Evolutionary conservation across 2,113 vertebrate genomes (phyloP), one percentile per base, ranked within the genome.

Genomic region (Naja naja): DNA sequence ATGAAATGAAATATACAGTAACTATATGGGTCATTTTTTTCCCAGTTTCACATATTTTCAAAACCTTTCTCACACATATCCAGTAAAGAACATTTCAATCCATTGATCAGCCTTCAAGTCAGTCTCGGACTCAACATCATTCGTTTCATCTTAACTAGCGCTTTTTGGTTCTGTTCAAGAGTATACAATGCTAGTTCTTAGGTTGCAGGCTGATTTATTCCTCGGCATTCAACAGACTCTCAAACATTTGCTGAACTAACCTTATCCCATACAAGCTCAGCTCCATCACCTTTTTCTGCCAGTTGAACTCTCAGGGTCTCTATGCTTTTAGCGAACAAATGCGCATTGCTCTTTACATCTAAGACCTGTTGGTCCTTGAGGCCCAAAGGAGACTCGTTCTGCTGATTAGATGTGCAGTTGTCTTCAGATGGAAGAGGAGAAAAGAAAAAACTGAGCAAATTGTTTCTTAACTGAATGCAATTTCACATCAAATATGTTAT

Each of bases 211-310:
- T 7, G 0, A 14, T 0, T 12, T 12, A 92, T 5, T 23, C 5
- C 54, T 39, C 49, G 34, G 16, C 4, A 3, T 47, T 47, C 18
- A 85, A 89, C 25, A 89, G 74, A 64, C 0, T 90, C 54, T 4
- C 81, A 87, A 0, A 2, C 4, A 87, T 53, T 92, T 88, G 56
- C 45, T 54, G 94, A 94, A 97, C 97, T 93, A 93, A 99, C 99
- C 98, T 99, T 99, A 97, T 99, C 99, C 99, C 99, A 99, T 87
- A 99, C 98, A 30, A 99, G 98, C 91, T 99, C 98, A 0, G 98
- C 98, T 94, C 98, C 98, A 0, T 99, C 98, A 64, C 99, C 99
- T 93, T 99, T 99, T 92, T 98, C 97, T 43, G 97, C 96, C 95
- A 99, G 98, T 94, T 98, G 98, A 90, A 97, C 96, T 93, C 98